Base-by-base conservation (phyloP, 2,797 vertebrate genomes). In the Acipenser transmontanus region DNA sequence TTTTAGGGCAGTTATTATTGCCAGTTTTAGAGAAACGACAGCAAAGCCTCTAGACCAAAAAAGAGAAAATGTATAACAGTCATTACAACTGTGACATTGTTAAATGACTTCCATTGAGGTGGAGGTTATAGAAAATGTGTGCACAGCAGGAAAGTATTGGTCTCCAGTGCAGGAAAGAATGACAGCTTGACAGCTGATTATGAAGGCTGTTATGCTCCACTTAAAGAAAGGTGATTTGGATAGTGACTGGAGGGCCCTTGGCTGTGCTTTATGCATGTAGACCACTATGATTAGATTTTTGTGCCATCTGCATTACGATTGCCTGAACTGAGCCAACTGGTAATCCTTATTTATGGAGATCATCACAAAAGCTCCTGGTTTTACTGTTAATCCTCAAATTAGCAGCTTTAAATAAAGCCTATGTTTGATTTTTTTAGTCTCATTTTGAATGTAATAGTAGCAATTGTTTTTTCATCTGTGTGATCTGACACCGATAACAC, bases 201-300 rank as follows among this genome's bases (percentile, higher is more conserved):
- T 56, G 51, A 69, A 66, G 67, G 78, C 80, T 80, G 82, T 82
- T 76, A 82, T 86, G 83, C 81, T 79, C 78, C 73, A 73, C 73
- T 82, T 71, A 76, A 74, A 68, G 66, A 67, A 72, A 63, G 69
- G 64, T 78, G 76, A 52, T 69, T 70, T 70, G 3, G 14, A 51
- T 12, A 8, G 49, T 59, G 7, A 7, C 56, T 59, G 20, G 59
- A 62, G 63, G 59, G 57, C 62, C 69, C 66, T 78, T 73, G 66
- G 54, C 69, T 67, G 50, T 50, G 61, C 20, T 47, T 49, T 59
- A 50, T 49, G 63, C 71, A 62, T 13, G 17, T 8, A 47, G n/a
- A 34, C 73, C 70, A 81, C 79, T 69, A 34, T 34, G 73, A 71
- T 50, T 61, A 68, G 65, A 76, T 73, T 66, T 71, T 68, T 50